Conservation (phyloP, 2,888 invertebrate genomes). For the Gibbula magus region DNA sequence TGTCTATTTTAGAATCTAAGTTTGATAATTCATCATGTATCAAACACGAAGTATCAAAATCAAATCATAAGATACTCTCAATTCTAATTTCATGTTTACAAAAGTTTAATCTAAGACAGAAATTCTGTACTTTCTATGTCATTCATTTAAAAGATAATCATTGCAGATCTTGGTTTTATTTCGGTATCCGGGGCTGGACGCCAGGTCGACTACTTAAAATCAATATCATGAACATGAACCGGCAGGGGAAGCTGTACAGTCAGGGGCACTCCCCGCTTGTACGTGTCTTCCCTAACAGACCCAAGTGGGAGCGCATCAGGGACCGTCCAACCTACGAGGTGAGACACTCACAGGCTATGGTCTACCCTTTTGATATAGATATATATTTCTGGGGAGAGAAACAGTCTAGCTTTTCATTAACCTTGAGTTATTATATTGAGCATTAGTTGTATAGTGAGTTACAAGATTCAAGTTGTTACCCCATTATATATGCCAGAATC, state of each 20-base stretch:
- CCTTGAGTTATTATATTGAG: neutral
- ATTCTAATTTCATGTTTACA: too few relatives aligned
- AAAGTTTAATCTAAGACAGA: too few relatives aligned
- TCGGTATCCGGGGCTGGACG: slow-evolving; percentile 83
- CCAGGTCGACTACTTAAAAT: slow-evolving; percentile 81
- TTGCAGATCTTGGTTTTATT: slow-evolving; percentile 91
- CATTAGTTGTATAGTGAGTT: neutral
- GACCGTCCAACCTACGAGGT: slow-evolving; percentile 87
- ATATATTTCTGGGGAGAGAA: too few relatives aligned
- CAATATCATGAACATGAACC: slow-evolving; percentile 90
- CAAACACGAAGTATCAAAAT: too few relatives aligned
- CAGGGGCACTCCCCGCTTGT: slow-evolving; percentile 80
- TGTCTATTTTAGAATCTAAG: too few relatives aligned
- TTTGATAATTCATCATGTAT: too few relatives aligned
- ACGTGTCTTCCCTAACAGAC: slow-evolving; percentile 82
- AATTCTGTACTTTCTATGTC: too few relatives aligned
- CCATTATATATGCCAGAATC: too few relatives aligned
- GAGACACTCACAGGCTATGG: slow-evolving; percentile 44
- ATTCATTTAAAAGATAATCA: too few relatives aligned
- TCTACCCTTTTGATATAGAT: neutral
- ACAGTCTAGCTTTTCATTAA: neutral
- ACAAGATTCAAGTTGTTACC: too few relatives aligned
- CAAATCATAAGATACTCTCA: too few relatives aligned
- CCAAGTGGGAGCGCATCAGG: slow-evolving; percentile 88
- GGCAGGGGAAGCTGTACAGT: slow-evolving; percentile 90